phyloP scores from a whole-genome alignment of 1,140 invertebrate species.

The Tyrophagus putrescentiae region DNA sequence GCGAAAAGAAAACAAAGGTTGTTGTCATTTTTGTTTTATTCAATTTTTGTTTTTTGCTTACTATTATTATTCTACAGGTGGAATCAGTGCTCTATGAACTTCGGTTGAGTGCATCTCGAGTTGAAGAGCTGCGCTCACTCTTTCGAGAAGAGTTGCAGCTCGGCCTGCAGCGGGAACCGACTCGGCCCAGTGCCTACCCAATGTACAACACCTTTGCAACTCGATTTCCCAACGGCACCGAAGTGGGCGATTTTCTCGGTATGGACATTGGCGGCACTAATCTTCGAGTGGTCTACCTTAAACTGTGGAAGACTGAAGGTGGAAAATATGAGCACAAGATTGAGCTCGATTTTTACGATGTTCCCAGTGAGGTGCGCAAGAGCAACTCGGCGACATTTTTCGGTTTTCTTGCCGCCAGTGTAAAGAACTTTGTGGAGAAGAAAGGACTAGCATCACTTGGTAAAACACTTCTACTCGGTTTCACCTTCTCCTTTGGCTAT shows the following conservation, averaged over 20 bases:
- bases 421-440: constrained; percentile 50
- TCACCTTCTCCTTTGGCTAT: constrained; percentile 72
- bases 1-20: background rate
- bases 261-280: constrained; percentile 66
- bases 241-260: constrained; percentile 53
- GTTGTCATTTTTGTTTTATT: background rate
- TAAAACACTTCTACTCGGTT: constrained; percentile 36
- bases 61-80: background rate
- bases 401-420: constrained; percentile 57
- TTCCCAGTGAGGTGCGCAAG: constrained; percentile 44
- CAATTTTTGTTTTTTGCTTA: background rate
- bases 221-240: constrained; percentile 45
- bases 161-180: constrained; percentile 38
- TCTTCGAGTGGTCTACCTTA: constrained; percentile 52
- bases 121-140: constrained; percentile 27
- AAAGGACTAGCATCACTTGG: background rate
- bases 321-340: constrained; percentile 45
- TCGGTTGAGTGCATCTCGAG: background rate
- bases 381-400: constrained; percentile 47
- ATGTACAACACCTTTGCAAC: constrained; percentile 53
- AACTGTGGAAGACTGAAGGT: constrained; percentile 40
- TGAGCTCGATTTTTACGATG: constrained; percentile 44
- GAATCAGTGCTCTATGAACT: background rate
- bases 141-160: constrained; percentile 44
- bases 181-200: constrained; percentile 41